Percentiles rank a stretch among this genome's conserved stretches.
phyloP scores from a whole-genome alignment of 1,140 invertebrate species.

The Papilio polyxenes region DNA sequence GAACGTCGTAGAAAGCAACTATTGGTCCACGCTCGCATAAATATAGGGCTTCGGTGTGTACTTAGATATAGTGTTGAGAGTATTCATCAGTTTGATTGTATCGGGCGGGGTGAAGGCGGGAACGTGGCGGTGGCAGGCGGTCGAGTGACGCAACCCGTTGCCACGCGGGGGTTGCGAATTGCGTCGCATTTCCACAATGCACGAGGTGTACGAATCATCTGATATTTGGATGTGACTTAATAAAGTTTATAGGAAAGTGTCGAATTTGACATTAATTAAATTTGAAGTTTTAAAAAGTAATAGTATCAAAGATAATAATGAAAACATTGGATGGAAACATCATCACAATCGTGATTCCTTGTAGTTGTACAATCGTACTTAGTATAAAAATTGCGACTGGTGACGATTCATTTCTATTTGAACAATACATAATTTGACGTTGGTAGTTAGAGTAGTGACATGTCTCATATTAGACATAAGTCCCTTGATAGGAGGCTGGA shows the following conservation, averaged over 20 bases:
- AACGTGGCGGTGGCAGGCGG: conserved; percentile 42
- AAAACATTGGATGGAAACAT: no score
- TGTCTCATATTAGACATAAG: no score
- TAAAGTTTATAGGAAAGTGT: not conserved
- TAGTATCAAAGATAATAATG: no score
- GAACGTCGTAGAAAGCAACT: not conserved
- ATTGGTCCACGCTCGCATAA: conserved; percentile 4
- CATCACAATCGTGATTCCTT: no score
- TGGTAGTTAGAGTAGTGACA: no score
- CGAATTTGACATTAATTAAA: no score
- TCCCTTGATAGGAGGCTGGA: no score
- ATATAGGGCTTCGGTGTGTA: conserved; percentile 31
- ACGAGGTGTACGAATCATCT: conserved; percentile 50
- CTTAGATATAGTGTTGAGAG: conserved; percentile 57
- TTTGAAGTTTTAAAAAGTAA: no score
- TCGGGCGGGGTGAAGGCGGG: conserved; percentile 36
- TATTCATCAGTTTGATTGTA: conserved; percentile 77
- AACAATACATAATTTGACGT: no score
- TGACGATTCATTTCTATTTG: no score
- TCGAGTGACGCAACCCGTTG: conserved; percentile 64
- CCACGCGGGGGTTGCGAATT: conserved; percentile 54
- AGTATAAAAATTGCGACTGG: no score
- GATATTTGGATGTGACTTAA: conserved; percentile 54
- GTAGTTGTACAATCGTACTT: no score
- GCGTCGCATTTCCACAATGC: conserved; percentile 52